phyloP scores from a whole-genome alignment of 2,888 invertebrate species.

The Xylophagus ater region DNA sequence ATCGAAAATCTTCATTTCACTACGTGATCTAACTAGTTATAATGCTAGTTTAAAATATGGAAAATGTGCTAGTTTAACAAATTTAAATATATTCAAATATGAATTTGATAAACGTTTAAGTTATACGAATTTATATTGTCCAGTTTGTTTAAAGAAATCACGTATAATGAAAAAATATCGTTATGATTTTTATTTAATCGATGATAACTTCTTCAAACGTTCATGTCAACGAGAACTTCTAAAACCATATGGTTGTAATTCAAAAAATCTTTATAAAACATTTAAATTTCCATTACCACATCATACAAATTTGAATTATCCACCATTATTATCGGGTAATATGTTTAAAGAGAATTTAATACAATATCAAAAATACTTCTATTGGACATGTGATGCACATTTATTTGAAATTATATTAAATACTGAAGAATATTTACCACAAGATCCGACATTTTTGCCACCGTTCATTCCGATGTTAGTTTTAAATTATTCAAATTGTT shows the following conservation, averaged over 20 bases:
- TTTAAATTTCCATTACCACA: constrained; percentile 29
- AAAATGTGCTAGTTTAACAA: constrained; percentile 41
- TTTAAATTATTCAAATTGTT: constrained; percentile 34
- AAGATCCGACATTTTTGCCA: constrained; percentile 37
- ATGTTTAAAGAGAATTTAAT: constrained; percentile 42
- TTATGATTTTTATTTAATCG: constrained; percentile 16
- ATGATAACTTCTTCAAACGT: constrained; percentile 13
- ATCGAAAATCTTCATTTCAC: constrained; percentile 33
- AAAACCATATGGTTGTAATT: constrained; percentile 17
- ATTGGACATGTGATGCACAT: constrained; percentile 51
- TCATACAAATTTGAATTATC: constrained; percentile 39
- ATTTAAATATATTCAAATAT: constrained; percentile 46
- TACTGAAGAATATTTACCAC: constrained; percentile 40
- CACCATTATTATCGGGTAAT: constrained; percentile 13
- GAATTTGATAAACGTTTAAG: constrained; percentile 44
- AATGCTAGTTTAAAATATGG: constrained; percentile 39
- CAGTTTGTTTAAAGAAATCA: constrained; percentile 43
- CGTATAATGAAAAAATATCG: constrained; percentile 16
- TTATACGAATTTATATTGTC: constrained; percentile 45
- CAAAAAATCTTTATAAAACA: constrained; percentile 20
- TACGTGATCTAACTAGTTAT: constrained; percentile 43
- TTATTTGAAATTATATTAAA: constrained; percentile 38
- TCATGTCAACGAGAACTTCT: constrained; percentile 16
- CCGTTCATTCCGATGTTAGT: constrained; percentile 42
- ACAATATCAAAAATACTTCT: constrained; percentile 44